phyloP scores from a whole-genome alignment of 2,113 vertebrate genomes.

The Peromyscus maniculatus region DNA sequence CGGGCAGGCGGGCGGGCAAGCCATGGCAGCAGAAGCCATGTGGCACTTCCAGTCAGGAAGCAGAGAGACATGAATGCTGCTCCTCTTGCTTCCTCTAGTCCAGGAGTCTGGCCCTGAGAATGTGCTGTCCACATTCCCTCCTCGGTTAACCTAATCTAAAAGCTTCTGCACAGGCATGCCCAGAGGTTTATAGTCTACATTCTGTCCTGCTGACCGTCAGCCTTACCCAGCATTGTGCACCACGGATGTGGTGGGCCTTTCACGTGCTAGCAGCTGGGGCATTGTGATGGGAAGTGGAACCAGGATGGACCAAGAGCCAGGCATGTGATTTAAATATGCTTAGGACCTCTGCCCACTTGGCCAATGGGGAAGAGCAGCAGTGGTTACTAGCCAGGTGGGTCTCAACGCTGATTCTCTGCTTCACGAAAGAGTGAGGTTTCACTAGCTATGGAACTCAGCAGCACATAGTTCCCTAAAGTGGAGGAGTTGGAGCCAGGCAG shows the following conservation, averaged over 20 bases:
- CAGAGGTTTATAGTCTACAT: background rate
- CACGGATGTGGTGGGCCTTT: background rate
- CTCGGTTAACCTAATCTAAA: background rate
- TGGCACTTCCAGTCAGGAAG: background rate
- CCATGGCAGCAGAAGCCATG: background rate
- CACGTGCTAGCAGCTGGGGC: background rate
- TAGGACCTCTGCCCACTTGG: background rate
- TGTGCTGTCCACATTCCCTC: background rate
- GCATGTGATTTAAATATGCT: background rate
- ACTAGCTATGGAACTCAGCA: background rate
- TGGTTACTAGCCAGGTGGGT: too few species aligned
- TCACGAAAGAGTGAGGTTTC: background rate
- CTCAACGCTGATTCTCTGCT: background rate
- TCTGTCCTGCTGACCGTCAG: background rate
- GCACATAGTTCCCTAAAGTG: background rate
- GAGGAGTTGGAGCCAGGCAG: background rate
- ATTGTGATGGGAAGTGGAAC: background rate
- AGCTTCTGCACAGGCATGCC: background rate
- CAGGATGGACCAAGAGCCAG: background rate
- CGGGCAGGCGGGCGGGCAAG: rapidly evolving
- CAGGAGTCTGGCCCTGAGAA: background rate
- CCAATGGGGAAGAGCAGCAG: background rate
- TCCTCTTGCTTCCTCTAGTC: background rate
- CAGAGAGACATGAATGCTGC: background rate
- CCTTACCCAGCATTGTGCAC: background rate